Percentiles rank a stretch among this genome's conserved stretches.
These are phyloP conservation scores for Pyrgus malvae DNA, from an alignment of 2,888 invertebrate species.

Conservation along the genomic window DNA sequence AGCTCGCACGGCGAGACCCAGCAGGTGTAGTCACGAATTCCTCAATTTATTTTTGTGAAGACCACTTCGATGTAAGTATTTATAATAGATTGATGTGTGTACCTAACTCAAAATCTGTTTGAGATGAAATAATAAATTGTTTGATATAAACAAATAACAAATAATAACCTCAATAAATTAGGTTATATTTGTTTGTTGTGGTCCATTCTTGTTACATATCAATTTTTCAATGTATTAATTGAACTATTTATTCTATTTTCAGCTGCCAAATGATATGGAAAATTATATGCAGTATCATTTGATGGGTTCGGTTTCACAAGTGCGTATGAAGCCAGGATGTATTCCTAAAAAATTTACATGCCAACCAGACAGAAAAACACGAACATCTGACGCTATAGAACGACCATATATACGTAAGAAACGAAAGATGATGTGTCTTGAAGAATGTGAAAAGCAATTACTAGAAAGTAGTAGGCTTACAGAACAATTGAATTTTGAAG, in stretches of 20 bases:
- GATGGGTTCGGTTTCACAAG: constrained; percentile 44
- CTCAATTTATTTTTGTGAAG: not conserved
- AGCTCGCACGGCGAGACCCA: constrained; percentile 24
- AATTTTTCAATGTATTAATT: not conserved
- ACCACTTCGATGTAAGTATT: no score
- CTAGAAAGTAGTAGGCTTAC: constrained; percentile 15
- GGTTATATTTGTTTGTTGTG: not conserved
- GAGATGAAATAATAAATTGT: not conserved
- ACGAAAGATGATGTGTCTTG: constrained; percentile 27
- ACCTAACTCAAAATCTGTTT: constrained; percentile 34
- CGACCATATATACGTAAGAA: constrained; percentile 32
- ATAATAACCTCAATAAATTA: not conserved
- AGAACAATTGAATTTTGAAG: constrained; percentile 1
- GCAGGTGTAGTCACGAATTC: not conserved
- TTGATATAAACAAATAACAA: no score
- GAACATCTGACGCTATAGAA: constrained; percentile 27
- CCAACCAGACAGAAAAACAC: constrained; percentile 37
- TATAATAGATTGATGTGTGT: constrained; percentile 2
- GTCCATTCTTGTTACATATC: not conserved
- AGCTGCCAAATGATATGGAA: constrained; percentile 46
- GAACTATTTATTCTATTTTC: constrained; percentile 25
- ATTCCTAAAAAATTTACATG: constrained; percentile 42
- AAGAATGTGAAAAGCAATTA: constrained; percentile 30
- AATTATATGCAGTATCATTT: constrained; percentile 44
- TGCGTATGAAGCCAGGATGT: constrained; percentile 44